Evolutionary conservation across 2,113 vertebrate genomes (phyloP), one percentile per base, ranked within the genome.

Genomic region (Miniopterus natalensis): DNA sequence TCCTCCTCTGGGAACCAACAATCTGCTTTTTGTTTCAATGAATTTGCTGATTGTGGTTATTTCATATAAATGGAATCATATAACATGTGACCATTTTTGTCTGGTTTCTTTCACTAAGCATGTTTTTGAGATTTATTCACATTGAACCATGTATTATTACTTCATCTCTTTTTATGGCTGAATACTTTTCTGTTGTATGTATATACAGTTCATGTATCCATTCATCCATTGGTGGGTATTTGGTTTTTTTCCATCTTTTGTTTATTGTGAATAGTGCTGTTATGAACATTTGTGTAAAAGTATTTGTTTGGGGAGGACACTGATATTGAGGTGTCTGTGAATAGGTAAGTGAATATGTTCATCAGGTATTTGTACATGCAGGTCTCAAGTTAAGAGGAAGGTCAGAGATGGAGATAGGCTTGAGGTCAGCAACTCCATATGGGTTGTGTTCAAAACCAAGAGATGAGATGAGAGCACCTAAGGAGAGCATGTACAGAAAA

Each of bases 1-100:
- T 59, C 7, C 20, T 59, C 6, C 8, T 8, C 29, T 87, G 61
- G 8, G 23, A 90, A 84, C 8, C 21, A 57, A 51, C 6, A 66
- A 15, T 87, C n/a, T 79, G 57, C 42, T 79, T 87, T 90, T 31
- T 27, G 7, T 80, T 78, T 87, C 70, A 89, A 23, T 36, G 23
- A 57, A 88, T 66, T 86, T 83, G 17, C 23, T n/a, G 78, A 14
- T 66, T 86, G 49, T 74, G 21, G 21, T 27, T 68, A 79, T 79
- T 92, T 86, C 17, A 53, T 55, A n/a, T 84, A 80, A 81, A 40
- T 89, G 70, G 29, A 94, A 66, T 78, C 36, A 83, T 45, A 83
- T 0, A 47, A 47, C 45, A 36, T 36, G 68, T 31, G 17, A 31
- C 20, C 2, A 36, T 57, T 53, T 55, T 49, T 55, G 36, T 40